Evolutionary conservation across 2,113 vertebrate genomes (phyloP).

Genomic region (Osmerus eperlanus): DNA sequence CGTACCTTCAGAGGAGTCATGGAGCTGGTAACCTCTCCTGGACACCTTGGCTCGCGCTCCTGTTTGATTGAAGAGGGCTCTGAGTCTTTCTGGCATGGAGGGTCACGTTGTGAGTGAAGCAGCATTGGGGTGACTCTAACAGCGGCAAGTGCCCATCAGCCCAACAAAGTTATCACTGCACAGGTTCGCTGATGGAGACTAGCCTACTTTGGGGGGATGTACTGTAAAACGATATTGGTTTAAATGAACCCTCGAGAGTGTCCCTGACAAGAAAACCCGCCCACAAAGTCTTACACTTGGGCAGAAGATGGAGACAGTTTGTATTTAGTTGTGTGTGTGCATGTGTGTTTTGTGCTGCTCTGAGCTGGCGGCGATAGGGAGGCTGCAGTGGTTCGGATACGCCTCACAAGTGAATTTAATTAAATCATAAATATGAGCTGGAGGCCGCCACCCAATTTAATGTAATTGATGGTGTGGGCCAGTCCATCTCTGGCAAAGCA

Average conservation of each 20-base stretch:
- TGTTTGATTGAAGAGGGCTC: conserved; percentile 45
- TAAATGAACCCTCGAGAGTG: conserved; percentile 71
- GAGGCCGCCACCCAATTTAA: conserved; percentile 79
- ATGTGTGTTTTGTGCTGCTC: conserved; percentile 46
- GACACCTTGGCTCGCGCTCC: conserved; percentile 63
- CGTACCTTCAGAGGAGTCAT: conserved; percentile 27
- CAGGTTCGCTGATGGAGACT: conserved; percentile 39
- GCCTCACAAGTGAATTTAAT: conserved; percentile 79
- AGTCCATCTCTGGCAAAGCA: conserved; percentile 74
- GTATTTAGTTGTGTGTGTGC: conserved; percentile 4
- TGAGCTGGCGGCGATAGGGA: conserved; percentile 69
- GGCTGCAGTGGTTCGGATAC: conserved; percentile 71
- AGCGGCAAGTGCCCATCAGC: conserved; percentile 50
- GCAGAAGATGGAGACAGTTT: conserved; percentile 61
- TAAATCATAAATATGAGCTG: conserved; percentile 81
- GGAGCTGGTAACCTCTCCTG: conserved; percentile 48
- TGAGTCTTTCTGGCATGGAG: conserved; percentile 45
- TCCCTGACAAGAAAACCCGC: conserved; percentile 60
- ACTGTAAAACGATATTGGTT: conserved; percentile 73
- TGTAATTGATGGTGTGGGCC: conserved; percentile 78
- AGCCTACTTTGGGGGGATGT: conserved; percentile 36
- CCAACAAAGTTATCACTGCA: conserved; percentile 64
- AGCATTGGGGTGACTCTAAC: not conserved
- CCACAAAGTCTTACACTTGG: conserved; percentile 71
- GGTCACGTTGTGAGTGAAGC: conserved; percentile 49